Evolutionary conservation across 2,113 vertebrate species (phyloP), one percentile per base, ranked within the genome.

Genomic region (Argyrosomus japonicus): DNA sequence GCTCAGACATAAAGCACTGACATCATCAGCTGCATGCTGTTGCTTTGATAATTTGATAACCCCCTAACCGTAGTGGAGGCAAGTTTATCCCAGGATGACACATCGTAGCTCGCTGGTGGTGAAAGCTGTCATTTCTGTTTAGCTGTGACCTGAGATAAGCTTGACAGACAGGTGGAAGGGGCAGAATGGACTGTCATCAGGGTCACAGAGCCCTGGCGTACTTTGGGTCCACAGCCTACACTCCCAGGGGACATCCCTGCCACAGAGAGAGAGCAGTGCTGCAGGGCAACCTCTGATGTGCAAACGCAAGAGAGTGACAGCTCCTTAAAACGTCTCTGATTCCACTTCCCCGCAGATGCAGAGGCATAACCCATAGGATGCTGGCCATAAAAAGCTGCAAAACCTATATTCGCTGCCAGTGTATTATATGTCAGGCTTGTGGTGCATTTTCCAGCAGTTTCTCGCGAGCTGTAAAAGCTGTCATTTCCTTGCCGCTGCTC

Each of bases 71-170:
- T 29, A 57, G 53, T 8, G 17, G 60, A 75, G 68, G 76, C 47
- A 1, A 15, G 69, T 69, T 77, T 82, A 75, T 81, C 76, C 68
- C 65, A 6, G 48, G 29, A n/a, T 80, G 82, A 78, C 74, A 54
- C 82, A 32, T 45, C 6, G 13, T 54, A 56, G 82, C 79, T 78
- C 75, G 23, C 19, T 47, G 69, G 15, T 25, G 76, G 54, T 43
- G 77, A 79, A 77, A 84, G 80, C 86, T 91, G 88, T 87, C 91
- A 85, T 79, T 65, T 70, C 45, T 75, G 36, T 71, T 92, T 77
- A 89, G 85, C 53, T 1, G 45, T 67, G 71, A 82, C 76, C 80
- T 68, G 27, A 71, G 60, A 48, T 62, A 54, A 50, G 71, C 69
- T 75, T 90, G 89, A 83, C 83, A 72, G 86, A 75, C 83, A 85